Evolutionary conservation across 2,113 vertebrate species (phyloP), one percentile per base, ranked within the genome.

Genomic region (Astatotilapia flaviijosephi): DNA sequence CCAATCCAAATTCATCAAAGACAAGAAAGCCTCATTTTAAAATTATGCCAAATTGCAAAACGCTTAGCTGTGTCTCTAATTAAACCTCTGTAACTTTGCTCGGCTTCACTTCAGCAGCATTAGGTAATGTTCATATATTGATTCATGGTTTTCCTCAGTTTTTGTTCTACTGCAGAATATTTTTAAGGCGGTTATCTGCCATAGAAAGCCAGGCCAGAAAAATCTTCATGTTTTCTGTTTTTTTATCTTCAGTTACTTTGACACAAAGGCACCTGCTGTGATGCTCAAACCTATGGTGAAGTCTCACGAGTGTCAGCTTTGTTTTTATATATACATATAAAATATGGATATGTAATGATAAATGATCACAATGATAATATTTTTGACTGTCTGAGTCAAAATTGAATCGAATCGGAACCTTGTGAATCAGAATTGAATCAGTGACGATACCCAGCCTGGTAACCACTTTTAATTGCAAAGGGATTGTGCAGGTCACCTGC

Each of bases 11-110:
- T 56, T 56, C 12, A 56, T 56, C 54, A 5, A 56, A 14, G 12
- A 28, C 3, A 56, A 58, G 26, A 58, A 58, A 58, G 55, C 4
- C 26, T 28, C 23, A 15, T 28, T 58, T 7, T 21, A 1, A 58
- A 58, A 58, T 28, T 1, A 28, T 9, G 55, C 5, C 2, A 58
- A 58, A 58, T 9, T 15, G 7, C 23, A 58, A 58, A 58, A 28
- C 7, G 1, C 26, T 14, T 0, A 1, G 21, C 54, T 26, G 23
- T 56, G 2, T 5, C 54, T 31, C 13, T 31, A 15, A 56, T 15
- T 1, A 56, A 58, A 2, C 55, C 55, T 58, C 23, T 56, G 55
- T 58, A 58, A 58, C 23, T 58, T 28, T 15, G 3, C 7, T 56
- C 13, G 5, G 55, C 55, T 28, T 28, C 23, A 3, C 55, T 28